Evolutionary conservation across 2,113 vertebrate genomes (phyloP).

Genomic region (Lucifuga dentata): DNA sequence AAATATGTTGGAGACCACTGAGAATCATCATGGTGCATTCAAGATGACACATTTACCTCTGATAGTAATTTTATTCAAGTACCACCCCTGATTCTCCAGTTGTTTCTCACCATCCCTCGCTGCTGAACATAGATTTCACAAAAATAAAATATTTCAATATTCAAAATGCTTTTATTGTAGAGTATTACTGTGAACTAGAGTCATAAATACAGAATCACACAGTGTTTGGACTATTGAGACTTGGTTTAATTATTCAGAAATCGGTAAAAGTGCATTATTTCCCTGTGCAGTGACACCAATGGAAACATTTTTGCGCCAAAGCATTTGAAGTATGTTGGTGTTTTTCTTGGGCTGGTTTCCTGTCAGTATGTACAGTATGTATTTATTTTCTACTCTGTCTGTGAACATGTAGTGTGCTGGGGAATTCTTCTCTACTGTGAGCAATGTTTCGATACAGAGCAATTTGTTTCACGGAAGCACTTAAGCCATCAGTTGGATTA

Average conservation of each 20-base stretch:
- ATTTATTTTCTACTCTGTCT: slow-evolving; percentile 36
- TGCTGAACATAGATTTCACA: slow-evolving; percentile 54
- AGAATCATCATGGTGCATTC: slow-evolving; percentile 3
- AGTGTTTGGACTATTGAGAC: slow-evolving; percentile 28
- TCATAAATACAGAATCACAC: slow-evolving; percentile 37
- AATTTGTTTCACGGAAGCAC: neutral
- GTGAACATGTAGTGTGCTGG: slow-evolving; percentile 56
- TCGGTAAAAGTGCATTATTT: slow-evolving; percentile 51
- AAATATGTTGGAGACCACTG: neutral
- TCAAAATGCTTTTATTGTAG: slow-evolving; percentile 42
- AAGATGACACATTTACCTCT: neutral
- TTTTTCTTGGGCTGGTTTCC: neutral
- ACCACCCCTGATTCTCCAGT: neutral
- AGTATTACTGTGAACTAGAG: slow-evolving; percentile 67
- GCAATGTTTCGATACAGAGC: slow-evolving; percentile 43
- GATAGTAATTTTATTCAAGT: slow-evolving; percentile 1
- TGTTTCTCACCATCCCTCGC: slow-evolving; percentile 47
- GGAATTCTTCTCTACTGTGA: slow-evolving; percentile 64
- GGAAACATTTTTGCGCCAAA: slow-evolving; percentile 64
- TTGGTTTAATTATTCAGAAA: slow-evolving; percentile 2
- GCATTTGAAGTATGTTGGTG: slow-evolving; percentile 39
- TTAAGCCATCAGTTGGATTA: slow-evolving; percentile 15
- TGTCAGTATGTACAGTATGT: slow-evolving; percentile 22
- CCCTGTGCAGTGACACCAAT: slow-evolving; percentile 47
- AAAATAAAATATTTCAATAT: slow-evolving; percentile 33